These are phyloP conservation scores for Leptonema lineaticorne DNA, from an alignment of 1,140 invertebrate genomes.

Conservation along the genomic window DNA sequence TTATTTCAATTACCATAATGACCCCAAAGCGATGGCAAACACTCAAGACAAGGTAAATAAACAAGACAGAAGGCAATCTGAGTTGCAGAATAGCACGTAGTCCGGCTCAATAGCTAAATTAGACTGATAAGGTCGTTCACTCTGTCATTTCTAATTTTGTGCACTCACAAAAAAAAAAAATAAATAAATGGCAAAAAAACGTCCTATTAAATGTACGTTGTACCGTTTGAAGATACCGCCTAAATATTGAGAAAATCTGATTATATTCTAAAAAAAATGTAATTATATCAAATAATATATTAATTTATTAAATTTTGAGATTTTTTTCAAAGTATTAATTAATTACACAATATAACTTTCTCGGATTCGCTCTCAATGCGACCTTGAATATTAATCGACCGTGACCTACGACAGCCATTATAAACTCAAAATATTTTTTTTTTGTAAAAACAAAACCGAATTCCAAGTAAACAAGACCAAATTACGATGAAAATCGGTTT, in stretches of 20 bases:
- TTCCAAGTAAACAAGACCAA: no score
- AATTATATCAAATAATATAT: no score
- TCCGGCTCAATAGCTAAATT: background rate
- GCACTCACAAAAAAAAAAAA: no score
- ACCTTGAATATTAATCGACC: background rate
- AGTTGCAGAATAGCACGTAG: background rate
- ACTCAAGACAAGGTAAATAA: background rate
- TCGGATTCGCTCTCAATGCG: background rate
- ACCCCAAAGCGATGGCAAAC: background rate
- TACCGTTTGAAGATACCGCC: no score
- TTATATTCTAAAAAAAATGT: no score
- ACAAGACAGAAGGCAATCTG: background rate
- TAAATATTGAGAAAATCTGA: no score
- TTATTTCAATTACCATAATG: background rate
- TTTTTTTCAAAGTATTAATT: no score
- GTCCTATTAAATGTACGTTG: no score
- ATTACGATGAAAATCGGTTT: no score
- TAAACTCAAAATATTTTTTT: background rate
- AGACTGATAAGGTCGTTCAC: background rate
- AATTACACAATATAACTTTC: background rate
- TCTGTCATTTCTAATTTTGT: no score
- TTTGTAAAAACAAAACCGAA: background rate
- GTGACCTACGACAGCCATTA: background rate
- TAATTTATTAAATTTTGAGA: no score
- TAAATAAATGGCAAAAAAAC: no score